These are phyloP conservation scores for Microplitis deprimator DNA, from an alignment of 2,888 invertebrate species.

Conservation along the genomic window DNA sequence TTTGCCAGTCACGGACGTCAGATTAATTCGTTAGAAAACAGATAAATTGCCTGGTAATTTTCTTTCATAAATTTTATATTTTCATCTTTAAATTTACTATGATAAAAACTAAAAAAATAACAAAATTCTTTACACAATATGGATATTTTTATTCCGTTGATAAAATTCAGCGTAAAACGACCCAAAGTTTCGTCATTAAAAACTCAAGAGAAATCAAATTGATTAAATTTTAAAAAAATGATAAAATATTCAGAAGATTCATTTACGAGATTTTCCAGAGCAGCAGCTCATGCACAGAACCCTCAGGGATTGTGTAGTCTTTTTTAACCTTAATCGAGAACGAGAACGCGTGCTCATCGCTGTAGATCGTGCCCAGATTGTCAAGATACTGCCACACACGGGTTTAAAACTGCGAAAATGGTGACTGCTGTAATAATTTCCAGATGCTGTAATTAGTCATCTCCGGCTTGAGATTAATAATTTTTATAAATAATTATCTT, in stretches of 20 bases:
- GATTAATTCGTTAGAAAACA: too few relatives aligned
- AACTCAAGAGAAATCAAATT: too few relatives aligned
- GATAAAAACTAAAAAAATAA: too few relatives aligned
- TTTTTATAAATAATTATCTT: constrained; percentile 5
- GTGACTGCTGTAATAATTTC: neutral
- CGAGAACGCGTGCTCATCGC: constrained; percentile 26
- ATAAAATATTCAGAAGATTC: neutral
- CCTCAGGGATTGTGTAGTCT: constrained; percentile 28
- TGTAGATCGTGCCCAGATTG: constrained; percentile 29
- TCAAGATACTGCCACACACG: constrained; percentile 12
- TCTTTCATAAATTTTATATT: too few relatives aligned
- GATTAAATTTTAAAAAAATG: too few relatives aligned
- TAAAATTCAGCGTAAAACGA: too few relatives aligned
- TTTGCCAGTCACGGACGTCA: too few relatives aligned
- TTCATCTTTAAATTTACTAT: too few relatives aligned
- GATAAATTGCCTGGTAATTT: too few relatives aligned
- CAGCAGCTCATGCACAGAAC: neutral
- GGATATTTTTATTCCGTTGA: too few relatives aligned
- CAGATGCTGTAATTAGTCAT: neutral
- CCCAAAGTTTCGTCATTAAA: too few relatives aligned
- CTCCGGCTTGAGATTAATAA: neutral
- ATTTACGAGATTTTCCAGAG: constrained; percentile 23
- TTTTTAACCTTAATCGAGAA: constrained; percentile 36
- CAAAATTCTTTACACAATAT: too few relatives aligned
- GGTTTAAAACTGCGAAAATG: neutral